Evolutionary conservation across 2,888 invertebrate genomes (phyloP).

Genomic region (Spilosoma lubricipeda): DNA sequence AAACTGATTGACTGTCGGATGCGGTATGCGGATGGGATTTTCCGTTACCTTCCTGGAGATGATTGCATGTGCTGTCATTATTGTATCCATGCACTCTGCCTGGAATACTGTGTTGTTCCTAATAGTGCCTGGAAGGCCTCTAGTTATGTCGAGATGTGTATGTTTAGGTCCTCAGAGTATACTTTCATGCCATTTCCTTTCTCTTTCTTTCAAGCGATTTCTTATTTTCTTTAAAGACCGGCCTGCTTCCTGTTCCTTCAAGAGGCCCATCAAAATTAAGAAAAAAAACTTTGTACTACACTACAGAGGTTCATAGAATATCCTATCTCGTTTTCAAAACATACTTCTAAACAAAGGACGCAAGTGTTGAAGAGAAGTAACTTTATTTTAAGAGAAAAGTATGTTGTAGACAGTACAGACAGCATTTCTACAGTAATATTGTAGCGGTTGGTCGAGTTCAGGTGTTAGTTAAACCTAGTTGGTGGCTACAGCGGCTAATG

Average conservation of each 20-base stretch:
- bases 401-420: conserved; percentile 21
- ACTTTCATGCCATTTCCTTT: no score
- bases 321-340: not conserved
- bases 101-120: no score
- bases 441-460: conserved; percentile 36
- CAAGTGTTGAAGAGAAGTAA: not conserved
- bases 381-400: not conserved
- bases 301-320: not conserved
- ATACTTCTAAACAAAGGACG: not conserved
- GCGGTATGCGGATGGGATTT: no score
- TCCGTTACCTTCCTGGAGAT: no score
- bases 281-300: not conserved
- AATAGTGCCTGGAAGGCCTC: no score
- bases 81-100: no score
- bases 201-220: no score
- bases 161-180: no score
- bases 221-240: no score
- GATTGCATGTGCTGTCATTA: no score
- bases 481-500: conserved; percentile 46
- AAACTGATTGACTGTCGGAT: no score
- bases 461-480: conserved; percentile 42
- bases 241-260: not conserved
- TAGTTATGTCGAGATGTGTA: no score
- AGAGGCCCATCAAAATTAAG: not conserved
- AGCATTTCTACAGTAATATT: conserved; percentile 43